phyloP scores from a whole-genome alignment of 2,888 invertebrate species.

The Agapostemon virescens region DNA sequence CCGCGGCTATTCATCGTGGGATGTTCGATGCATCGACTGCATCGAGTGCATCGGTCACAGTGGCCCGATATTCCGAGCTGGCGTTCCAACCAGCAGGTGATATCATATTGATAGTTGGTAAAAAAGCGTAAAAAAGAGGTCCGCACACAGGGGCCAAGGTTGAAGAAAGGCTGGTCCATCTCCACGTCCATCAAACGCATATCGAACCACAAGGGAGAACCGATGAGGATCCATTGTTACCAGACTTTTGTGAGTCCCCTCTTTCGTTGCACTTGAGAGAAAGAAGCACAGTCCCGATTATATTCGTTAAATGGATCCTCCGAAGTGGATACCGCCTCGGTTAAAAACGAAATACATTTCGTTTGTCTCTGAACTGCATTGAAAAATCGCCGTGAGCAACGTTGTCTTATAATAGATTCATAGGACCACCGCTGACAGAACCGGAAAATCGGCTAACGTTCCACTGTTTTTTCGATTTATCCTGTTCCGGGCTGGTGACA shows the following conservation, averaged over 20 bases:
- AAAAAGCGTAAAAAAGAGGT: conserved; percentile 56
- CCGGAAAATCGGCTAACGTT: conserved; percentile 2
- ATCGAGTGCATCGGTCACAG: conserved; percentile 12
- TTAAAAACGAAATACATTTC: conserved; percentile 57
- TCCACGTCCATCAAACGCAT: conserved; percentile 71
- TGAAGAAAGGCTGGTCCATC: conserved; percentile 64
- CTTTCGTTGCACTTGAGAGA: conserved; percentile 57
- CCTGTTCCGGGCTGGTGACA: conserved; percentile 18
- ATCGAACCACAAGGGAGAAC: conserved; percentile 67
- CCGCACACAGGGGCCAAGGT: conserved; percentile 46
- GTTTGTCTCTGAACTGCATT: conserved; percentile 44
- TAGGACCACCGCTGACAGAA: not conserved
- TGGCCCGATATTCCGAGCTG: conserved; percentile 47
- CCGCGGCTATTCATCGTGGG: not conserved
- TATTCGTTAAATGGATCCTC: conserved; percentile 66
- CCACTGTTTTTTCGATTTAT: conserved; percentile 32
- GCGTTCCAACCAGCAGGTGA: conserved; percentile 66
- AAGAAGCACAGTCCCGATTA: conserved; percentile 59
- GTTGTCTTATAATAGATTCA: not conserved
- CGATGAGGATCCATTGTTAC: conserved; percentile 71
- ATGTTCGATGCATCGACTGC: not conserved
- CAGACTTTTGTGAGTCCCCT: conserved; percentile 51
- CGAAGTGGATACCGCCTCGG: conserved; percentile 52
- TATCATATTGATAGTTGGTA: conserved; percentile 63
- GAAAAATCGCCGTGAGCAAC: not conserved